Evolutionary conservation across 2,888 invertebrate genomes (phyloP).

Genomic region (Teleogryllus oceanicus): DNA sequence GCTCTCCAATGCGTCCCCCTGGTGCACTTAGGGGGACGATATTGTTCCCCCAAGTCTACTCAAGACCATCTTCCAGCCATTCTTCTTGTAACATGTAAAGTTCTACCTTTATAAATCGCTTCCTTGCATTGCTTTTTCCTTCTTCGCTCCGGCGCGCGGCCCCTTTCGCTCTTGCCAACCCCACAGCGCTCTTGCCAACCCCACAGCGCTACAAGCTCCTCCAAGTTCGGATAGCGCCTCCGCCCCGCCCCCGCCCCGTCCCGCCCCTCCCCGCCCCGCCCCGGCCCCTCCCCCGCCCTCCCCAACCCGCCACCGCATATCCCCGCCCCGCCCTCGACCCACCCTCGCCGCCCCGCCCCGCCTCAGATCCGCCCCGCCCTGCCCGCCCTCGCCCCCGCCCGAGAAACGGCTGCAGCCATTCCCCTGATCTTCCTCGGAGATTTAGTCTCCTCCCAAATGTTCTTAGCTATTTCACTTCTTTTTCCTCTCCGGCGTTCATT

Average conservation of each 20-base stretch:
- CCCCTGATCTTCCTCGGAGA: slow-evolving; percentile 5
- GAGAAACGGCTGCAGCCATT: slow-evolving; percentile 6
- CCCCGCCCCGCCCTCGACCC: neutral
- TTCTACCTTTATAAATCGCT: slow-evolving; percentile 18
- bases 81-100: slow-evolving; percentile 25
- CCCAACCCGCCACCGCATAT: no score
- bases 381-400: neutral
- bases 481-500: neutral
- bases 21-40: slow-evolving; percentile 29
- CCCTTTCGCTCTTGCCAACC: neutral
- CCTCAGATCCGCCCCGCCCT: neutral
- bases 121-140: slow-evolving; percentile 18
- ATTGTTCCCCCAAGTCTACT: slow-evolving; percentile 32
- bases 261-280: neutral
- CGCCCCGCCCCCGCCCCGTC: neutral
- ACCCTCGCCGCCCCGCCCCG: neutral
- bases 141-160: no score
- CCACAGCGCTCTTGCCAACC: neutral
- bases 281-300: neutral
- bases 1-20: slow-evolving; percentile 26
- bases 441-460: slow-evolving; percentile 18
- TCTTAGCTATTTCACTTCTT: slow-evolving; percentile 9
- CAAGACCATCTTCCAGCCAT: slow-evolving; percentile 29
- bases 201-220: neutral
- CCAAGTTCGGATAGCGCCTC: neutral